A percentile compares a stretch with the other conserved stretches of the same genome.
Conservation (phyloP, 2,797 vertebrate genomes). For the Sorex maritimensis region DNA sequence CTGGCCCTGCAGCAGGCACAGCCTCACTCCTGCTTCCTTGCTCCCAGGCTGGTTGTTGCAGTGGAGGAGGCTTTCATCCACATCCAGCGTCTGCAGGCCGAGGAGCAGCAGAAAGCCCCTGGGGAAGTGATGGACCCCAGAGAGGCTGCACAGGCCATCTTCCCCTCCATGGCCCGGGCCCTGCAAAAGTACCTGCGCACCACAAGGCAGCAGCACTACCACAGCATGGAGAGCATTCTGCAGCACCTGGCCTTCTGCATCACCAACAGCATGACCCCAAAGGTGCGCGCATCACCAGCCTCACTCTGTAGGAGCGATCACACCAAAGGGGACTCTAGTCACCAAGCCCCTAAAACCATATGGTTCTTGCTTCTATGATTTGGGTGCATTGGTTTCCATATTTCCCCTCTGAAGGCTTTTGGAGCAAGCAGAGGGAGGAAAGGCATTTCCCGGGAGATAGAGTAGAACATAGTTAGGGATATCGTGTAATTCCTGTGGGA, state of each 20-base stretch:
- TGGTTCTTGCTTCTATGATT: background rate
- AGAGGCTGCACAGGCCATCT: slow-evolving; percentile 97
- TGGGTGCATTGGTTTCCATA: background rate
- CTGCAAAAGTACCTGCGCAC: slow-evolving; percentile 99
- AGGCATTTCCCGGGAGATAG: background rate
- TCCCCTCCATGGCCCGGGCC: slow-evolving; percentile 97
- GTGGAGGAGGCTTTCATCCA: slow-evolving; percentile 99
- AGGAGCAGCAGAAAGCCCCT: slow-evolving; percentile 95
- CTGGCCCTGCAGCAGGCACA: fast-evolving
- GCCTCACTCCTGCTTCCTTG: background rate
- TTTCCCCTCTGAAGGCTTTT: background rate
- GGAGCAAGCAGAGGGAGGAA: background rate
- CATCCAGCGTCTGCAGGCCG: slow-evolving; percentile 95
- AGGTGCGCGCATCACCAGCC: slow-evolving; percentile 89
- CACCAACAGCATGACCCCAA: slow-evolving; percentile 97
- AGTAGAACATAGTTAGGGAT: fast-evolving
- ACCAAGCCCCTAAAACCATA: too few relatives aligned
- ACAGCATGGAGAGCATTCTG: slow-evolving; percentile 99
- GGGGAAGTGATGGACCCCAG: slow-evolving; percentile 97
- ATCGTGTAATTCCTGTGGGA: too few relatives aligned
- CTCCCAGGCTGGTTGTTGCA: slow-evolving; percentile 95
- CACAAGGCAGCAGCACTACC: slow-evolving; percentile 97
- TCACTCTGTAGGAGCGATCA: background rate
- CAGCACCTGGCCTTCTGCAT: slow-evolving; percentile 98
- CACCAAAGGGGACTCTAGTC: background rate